Evolutionary conservation across 2,888 invertebrate genomes (phyloP), one percentile per base, ranked within the genome.

Genomic region (Callyntrura guangdongensis): DNA sequence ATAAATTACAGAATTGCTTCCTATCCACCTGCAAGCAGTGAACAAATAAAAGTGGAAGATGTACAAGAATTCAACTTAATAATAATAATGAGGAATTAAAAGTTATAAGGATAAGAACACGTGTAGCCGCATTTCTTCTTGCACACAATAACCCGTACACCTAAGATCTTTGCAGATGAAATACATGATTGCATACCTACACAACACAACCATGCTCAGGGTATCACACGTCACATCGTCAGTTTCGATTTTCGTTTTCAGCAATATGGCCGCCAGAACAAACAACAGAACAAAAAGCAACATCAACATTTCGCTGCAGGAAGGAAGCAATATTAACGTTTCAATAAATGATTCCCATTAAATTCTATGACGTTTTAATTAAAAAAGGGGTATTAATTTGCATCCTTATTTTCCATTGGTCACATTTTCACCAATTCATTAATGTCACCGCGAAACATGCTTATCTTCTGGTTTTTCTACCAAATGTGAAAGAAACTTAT

Each of bases 61-160:
- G 20, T 22, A 74, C 49, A 12, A 49, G 49, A 22, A 74, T 47
- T 74, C 47, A 49, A 11, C 20, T 22, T 49, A n/a, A n/a, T 36
- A 36, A 69, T 9, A 56, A 77, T 3, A 69, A 49, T 49, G 20
- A 74, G 49, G 27, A 49, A 49, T 74, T 74, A 81, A 61, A 81
- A 17, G n/a, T 45, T 36, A 81, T 81, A 45, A 61, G 61, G 61
- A 20, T 83, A 83, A 64, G 83, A 64, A 67, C 36, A 36, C 83
- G 82, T 61, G 22, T 69, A 45, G 36, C 69, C 45, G 74, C 53
- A 53, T 20, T 83, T 64, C 67, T 45, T 83, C 83, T 45, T 83
- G 47, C 64, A 59, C 6, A 36, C 36, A 36, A 36, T 6, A 36
- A 36, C 36, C 56, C 56, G 27, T 56, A 53, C 53, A 53, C 53